phyloP scores from a whole-genome alignment of 2,113 vertebrate genomes.

The Poecilia latipinna region DNA sequence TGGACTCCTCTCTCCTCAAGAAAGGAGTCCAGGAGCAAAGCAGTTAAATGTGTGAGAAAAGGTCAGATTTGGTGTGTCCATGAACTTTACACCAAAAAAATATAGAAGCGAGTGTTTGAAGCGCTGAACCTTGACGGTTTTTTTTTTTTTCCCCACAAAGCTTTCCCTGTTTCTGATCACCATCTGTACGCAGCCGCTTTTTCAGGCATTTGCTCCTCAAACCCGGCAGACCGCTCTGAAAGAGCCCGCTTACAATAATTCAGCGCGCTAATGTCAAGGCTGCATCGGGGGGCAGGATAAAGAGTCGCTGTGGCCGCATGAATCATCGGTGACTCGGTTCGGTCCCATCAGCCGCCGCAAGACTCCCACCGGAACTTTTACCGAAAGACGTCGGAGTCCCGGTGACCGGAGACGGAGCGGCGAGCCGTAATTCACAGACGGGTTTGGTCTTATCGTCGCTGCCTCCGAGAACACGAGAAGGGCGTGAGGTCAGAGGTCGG shows the following conservation, averaged over 20 bases:
- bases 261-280: neutral
- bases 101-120: neutral
- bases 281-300: neutral
- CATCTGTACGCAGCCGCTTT: neutral
- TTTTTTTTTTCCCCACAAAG: neutral
- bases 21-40: neutral
- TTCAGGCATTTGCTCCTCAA: neutral
- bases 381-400: constrained; percentile 43
- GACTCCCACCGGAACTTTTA: constrained; percentile 24
- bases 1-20: too few relatives aligned
- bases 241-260: neutral
- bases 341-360: neutral
- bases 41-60: neutral
- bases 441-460: constrained; percentile 26
- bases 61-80: neutral
- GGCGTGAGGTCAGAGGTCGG: constrained; percentile 46
- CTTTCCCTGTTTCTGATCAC: neutral
- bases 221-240: neutral
- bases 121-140: neutral
- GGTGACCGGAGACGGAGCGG: constrained; percentile 39
- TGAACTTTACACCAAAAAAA: neutral
- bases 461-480: constrained; percentile 18
- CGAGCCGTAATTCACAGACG: constrained; percentile 49
- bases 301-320: neutral
- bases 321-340: constrained; percentile 30